phyloP scores from a whole-genome alignment of 2,797 vertebrate species.

The Loriculus beryllinus region DNA sequence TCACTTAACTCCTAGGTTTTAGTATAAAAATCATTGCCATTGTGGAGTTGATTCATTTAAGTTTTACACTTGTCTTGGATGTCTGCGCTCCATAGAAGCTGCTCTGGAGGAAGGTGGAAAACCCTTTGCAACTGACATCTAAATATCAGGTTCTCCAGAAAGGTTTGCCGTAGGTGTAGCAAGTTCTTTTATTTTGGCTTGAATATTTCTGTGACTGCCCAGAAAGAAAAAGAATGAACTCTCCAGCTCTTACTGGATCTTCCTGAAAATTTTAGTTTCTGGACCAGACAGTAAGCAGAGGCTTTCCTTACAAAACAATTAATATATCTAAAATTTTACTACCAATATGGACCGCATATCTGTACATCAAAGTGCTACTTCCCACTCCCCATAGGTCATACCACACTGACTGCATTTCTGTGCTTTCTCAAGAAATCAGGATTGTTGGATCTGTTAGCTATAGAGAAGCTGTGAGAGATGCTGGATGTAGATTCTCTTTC shows the following conservation, averaged over 20 bases:
- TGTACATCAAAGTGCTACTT: background rate
- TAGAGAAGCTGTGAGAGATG: background rate
- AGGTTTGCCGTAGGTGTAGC: background rate
- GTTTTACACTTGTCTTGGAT: background rate
- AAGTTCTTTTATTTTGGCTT: background rate
- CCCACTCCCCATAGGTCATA: background rate
- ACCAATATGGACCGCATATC: background rate
- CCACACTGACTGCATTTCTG: background rate
- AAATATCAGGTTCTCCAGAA: background rate
- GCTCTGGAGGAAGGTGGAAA: background rate
- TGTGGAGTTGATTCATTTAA: background rate
- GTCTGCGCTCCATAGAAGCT: background rate
- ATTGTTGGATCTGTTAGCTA: background rate
- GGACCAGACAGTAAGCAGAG: background rate
- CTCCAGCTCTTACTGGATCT: background rate
- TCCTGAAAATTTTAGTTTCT: background rate
- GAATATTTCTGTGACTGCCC: background rate
- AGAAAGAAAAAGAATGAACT: background rate
- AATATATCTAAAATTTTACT: background rate
- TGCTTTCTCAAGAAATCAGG: background rate
- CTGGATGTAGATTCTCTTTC: background rate
- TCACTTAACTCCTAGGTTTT: background rate
- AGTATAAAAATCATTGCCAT: background rate
- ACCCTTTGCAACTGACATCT: background rate
- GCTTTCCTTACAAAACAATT: background rate